A percentile compares a stretch with the other conserved stretches of the same genome.
phyloP scores from a whole-genome alignment of 2,113 vertebrate genomes.

The Hydropotes inermis region DNA sequence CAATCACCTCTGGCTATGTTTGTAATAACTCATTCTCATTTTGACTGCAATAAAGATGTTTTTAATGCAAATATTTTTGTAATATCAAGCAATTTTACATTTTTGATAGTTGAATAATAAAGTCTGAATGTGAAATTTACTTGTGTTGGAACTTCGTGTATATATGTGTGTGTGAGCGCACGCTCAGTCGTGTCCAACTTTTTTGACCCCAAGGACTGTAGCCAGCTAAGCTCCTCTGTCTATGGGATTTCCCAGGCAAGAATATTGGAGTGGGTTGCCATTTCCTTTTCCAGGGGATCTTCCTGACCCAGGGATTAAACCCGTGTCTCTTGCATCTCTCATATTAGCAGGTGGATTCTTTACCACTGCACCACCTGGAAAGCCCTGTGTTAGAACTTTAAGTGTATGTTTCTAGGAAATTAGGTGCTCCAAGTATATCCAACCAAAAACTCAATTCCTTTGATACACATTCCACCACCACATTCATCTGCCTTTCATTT shows the following conservation, averaged over 20 bases:
- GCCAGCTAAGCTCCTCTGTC: not conserved
- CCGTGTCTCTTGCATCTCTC: not conserved
- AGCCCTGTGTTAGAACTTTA: not conserved
- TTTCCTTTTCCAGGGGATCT: not conserved
- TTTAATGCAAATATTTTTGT: not conserved
- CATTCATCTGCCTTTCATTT: not conserved
- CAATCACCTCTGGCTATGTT: not conserved
- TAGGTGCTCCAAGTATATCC: not conserved
- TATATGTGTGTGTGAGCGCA: not conserved
- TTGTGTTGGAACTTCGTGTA: not conserved
- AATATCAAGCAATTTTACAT: not conserved
- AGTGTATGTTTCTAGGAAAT: not conserved
- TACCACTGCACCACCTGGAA: not conserved
- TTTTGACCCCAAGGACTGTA: not conserved
- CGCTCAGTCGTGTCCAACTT: not conserved
- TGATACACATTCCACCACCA: not conserved
- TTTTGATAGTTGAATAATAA: not conserved
- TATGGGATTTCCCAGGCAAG: not conserved
- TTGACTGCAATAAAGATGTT: not conserved
- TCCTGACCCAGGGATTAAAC: not conserved
- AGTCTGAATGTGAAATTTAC: not conserved
- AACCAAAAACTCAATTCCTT: not conserved
- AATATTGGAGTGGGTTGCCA: not conserved
- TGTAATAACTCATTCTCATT: conserved; percentile 28
- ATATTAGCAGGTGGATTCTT: not conserved